phyloP scores from a whole-genome alignment of 2,113 vertebrate species.

The Zapornia atra region DNA sequence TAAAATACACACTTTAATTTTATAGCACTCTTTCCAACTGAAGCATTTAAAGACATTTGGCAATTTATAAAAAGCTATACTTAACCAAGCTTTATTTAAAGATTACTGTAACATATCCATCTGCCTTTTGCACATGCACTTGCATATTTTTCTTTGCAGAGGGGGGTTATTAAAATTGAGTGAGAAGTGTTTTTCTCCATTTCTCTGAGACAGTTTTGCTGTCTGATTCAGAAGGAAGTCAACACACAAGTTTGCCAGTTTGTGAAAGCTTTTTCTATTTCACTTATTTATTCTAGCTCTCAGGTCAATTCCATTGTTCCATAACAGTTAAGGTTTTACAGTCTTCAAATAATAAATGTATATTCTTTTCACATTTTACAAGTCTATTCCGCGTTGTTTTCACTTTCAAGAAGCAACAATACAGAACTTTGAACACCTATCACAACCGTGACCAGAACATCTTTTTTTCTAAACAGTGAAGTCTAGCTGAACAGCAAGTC shows the following conservation, averaged over 20 bases:
- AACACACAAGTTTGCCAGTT: conserved; percentile 2
- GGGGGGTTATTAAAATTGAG: not conserved
- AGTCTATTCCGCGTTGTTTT: conserved; percentile 11
- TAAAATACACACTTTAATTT: not conserved
- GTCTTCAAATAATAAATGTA: conserved; percentile 35
- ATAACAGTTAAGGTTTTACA: conserved; percentile 54
- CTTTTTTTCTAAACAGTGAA: not conserved
- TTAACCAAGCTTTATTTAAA: not conserved
- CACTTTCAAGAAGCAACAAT: conserved; percentile 54
- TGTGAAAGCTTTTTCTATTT: conserved; percentile 37
- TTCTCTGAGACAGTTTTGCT: not conserved
- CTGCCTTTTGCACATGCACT: not conserved
- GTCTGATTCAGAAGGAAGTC: not conserved
- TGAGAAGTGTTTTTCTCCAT: not conserved
- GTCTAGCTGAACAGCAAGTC: conserved; percentile 22
- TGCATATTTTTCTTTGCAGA: not conserved
- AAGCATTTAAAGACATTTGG: not conserved
- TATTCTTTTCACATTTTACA: conserved; percentile 53
- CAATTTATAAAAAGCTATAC: not conserved
- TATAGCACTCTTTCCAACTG: not conserved
- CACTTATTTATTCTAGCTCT: conserved; percentile 65
- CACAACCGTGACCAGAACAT: conserved; percentile 38
- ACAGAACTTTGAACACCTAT: conserved; percentile 51
- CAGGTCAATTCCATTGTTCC: conserved; percentile 38
- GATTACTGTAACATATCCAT: not conserved